Evolutionary conservation across 2,888 invertebrate species (phyloP), one percentile per base, ranked within the genome.

Genomic region (Cactoblastis cactorum): DNA sequence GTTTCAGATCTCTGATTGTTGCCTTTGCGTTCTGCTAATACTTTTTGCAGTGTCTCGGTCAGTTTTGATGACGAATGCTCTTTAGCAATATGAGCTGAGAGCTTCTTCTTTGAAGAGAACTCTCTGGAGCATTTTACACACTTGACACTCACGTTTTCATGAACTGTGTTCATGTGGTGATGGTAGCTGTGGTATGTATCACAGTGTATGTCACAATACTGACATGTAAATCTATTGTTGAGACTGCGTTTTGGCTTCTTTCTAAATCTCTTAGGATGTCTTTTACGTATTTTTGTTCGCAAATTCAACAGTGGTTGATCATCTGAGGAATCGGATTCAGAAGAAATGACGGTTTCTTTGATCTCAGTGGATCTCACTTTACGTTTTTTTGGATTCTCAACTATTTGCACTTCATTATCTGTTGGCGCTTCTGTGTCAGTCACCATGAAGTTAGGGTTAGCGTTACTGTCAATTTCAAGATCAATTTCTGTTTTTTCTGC

Each of bases 171-270:
- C 45, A 79, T 59, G 34, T 89, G 88, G 9, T 83, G 77, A n/a
- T 83, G 69, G 22, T 74, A 85, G 47, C 87, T 85, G 51, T 87
- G 83, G 18, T 61, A 78, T 0, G 88, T 88, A 15, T 83, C 85
- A 38, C 88, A 88, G 38, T 83, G 77, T 56, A 79, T 79, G 0
- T 79, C 68, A 52, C 88, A 89, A 11, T 73, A 54, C 0, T 63
- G 61, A 12, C 88, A 88, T 0, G 76, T 74, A 1, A 86, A 74
- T 35, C 66, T 62, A 1, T 61, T 65, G 22, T 56, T 63, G 2
- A 62, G n/a, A n/a, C n/a, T 64, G 0, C 53, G 35, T 5, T 39
- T 17, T 6, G 3, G 8, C 1, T 2, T 8, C 2, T 4, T 28
- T 11, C 22, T 14, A 15, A 8, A 1, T 18, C 2, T 37, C 1